Evolutionary conservation across 1,140 invertebrate species (phyloP), one percentile per base, ranked within the genome.

Genomic region (Neodiprion virginianus): DNA sequence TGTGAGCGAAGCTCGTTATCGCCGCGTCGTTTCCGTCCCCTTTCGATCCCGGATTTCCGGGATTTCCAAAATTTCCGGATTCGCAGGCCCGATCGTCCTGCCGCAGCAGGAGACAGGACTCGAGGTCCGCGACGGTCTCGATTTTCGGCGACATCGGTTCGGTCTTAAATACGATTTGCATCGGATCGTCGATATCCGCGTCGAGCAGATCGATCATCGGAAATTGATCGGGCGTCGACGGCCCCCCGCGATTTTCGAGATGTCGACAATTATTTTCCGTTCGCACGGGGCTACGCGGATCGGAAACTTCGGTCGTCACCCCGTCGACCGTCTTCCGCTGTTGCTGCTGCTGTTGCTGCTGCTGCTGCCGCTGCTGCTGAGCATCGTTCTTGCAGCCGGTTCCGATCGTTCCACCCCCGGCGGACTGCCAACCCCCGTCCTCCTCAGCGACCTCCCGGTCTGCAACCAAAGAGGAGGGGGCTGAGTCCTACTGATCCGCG

Each of bases 391-490:
- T 82, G 78, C 72, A 76, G 79, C 74, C 77, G 82, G 61, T 81
- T 78, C 67, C 80, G 79, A 78, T 75, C 80, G 82, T 79, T 40
- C 28, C 28, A 78, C 49, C 78, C 65, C 79, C 78, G 72, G 83
- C 79, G 83, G 86, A 88, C 82, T 84, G 85, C 84, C 85, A 87
- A 86, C 85, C 86, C 86, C 85, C 87, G 84, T 88, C 87, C 88
- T 88, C 88, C 84, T 87, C 86, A 79, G 85, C 81, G 85, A 87
- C 86, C 86, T 87, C 86, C 84, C 82, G 87, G 87, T 89, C 88
- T 88, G 88, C 84, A 89, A 89, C 87, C 87, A 88, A 88, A 88
- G 87, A 88, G 87, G 87, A 88, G 87, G 87, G 28, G 88, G 88
- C 88, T 89, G 84, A 88, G 87, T 88, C 87, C 84, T 83, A 82